Conservation (phyloP, 2,888 invertebrate genomes). For the Dendrolimus pini region DNA sequence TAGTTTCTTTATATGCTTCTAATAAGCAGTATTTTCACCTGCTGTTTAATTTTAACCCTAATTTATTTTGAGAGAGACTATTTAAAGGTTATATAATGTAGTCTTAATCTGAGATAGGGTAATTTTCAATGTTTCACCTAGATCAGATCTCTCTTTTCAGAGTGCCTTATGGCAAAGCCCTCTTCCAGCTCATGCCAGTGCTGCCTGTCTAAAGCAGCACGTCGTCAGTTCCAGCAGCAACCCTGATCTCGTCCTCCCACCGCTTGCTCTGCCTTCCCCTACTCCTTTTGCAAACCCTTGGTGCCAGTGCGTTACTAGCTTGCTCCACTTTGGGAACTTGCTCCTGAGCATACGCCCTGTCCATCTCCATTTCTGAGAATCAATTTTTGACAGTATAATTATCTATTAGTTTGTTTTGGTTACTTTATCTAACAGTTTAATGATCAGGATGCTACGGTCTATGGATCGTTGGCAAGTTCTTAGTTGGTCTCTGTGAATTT, state of each 20-base stretch:
- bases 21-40: too few relatives aligned
- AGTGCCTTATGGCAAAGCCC: neutral
- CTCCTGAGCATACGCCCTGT: conserved; percentile 5
- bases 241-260: neutral
- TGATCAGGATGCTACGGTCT: neutral
- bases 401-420: conserved; percentile 9
- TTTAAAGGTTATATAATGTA: too few relatives aligned
- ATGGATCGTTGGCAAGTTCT: neutral
- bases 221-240: neutral
- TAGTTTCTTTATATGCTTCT: too few relatives aligned
- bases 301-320: conserved; percentile 9
- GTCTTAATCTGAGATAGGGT: too few relatives aligned
- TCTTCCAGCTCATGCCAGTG: conserved; percentile 1
- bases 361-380: conserved; percentile 7
- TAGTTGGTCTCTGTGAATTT: conserved; percentile 1
- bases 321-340: conserved; percentile 7
- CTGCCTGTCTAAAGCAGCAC: neutral
- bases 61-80: too few relatives aligned
- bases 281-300: conserved; percentile 7
- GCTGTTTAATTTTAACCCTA: too few relatives aligned
- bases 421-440: conserved; percentile 6
- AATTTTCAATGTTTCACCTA: too few relatives aligned
- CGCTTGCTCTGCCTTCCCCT: neutral
- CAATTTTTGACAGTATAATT: conserved; percentile 9
- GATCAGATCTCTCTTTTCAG: neutral